A percentile compares a stretch with the other conserved stretches of the same genome.
Evolutionary conservation across 2,113 vertebrate species (phyloP).

Genomic region (Mastomys natalensis): DNA sequence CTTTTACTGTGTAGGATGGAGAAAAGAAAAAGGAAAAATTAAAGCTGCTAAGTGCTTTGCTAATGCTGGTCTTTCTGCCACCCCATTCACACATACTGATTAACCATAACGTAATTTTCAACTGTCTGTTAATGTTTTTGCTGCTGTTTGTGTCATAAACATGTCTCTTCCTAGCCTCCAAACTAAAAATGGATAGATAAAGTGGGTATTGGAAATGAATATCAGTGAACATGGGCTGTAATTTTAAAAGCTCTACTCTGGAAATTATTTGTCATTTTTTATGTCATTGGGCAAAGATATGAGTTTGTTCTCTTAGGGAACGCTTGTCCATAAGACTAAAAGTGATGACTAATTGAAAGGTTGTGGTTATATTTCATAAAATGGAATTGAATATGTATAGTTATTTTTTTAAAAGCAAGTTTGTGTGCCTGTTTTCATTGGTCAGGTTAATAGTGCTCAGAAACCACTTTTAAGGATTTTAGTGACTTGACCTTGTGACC

Average conservation of each 20-base stretch:
- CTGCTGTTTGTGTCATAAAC: conserved; percentile 79
- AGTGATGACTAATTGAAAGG: conserved; percentile 59
- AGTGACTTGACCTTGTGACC: conserved; percentile 70
- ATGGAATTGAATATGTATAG: not conserved
- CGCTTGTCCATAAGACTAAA: conserved; percentile 69
- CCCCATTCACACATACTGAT: conserved; percentile 64
- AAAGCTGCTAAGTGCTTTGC: conserved; percentile 21
- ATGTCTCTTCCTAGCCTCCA: conserved; percentile 78
- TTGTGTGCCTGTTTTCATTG: conserved; percentile 69
- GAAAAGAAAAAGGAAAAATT: conserved; percentile 57
- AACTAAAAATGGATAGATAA: conserved; percentile 24
- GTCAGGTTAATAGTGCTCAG: conserved; percentile 72
- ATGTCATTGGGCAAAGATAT: conserved; percentile 45
- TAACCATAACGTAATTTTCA: conserved; percentile 71
- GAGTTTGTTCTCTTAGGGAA: conserved; percentile 71
- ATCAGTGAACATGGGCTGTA: conserved; percentile 69
- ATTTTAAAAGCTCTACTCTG: conserved; percentile 60
- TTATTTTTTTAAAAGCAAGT: conserved; percentile 64
- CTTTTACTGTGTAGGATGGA: conserved; percentile 71
- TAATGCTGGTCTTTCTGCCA: conserved; percentile 59
- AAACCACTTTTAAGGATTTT: conserved; percentile 62
- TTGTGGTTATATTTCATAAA: conserved; percentile 52
- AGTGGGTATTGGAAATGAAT: conserved; percentile 70
- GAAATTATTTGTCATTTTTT: conserved; percentile 73
- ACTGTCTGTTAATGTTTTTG: conserved; percentile 81